phyloP scores from a whole-genome alignment of 2,888 invertebrate genomes.

The Rapana venosa region DNA sequence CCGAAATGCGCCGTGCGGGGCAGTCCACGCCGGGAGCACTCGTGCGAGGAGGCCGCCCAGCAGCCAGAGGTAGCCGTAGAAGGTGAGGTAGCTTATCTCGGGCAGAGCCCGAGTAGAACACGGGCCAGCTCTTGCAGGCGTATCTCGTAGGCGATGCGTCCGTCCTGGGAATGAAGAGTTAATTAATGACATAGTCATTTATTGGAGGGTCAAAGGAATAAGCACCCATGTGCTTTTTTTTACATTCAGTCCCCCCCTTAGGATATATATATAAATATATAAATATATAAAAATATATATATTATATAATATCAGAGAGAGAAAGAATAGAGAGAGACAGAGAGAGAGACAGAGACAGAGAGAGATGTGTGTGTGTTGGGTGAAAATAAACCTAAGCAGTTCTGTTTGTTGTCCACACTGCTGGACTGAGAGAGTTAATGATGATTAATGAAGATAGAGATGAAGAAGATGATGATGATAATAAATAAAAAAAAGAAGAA shows the following conservation, averaged over 20 bases:
- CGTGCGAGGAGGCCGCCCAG: slow-evolving; percentile 67
- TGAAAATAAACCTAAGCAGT: too few relatives aligned
- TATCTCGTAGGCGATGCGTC: slow-evolving; percentile 65
- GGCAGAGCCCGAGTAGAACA: slow-evolving; percentile 68
- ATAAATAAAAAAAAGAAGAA: too few relatives aligned
- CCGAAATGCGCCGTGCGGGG: slow-evolving; percentile 69
- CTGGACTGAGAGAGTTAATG: too few relatives aligned
- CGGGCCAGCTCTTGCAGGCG: slow-evolving; percentile 68
- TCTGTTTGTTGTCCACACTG: too few relatives aligned
- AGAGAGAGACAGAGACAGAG: not conserved
- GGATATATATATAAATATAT: too few relatives aligned
- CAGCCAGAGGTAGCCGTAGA: slow-evolving; percentile 65
- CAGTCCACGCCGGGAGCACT: slow-evolving; percentile 74
- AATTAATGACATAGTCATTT: not conserved
- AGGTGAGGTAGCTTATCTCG: slow-evolving; percentile 61
- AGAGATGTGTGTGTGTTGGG: not conserved
- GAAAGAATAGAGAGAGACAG: not conserved
- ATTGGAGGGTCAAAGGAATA: too few relatives aligned
- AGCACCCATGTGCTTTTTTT: too few relatives aligned
- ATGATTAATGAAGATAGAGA: too few relatives aligned
- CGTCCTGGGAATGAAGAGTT: slow-evolving; percentile 18
- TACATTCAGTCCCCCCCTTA: too few relatives aligned
- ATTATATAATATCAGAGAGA: too few relatives aligned
- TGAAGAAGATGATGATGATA: too few relatives aligned
- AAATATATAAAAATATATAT: too few relatives aligned